phyloP scores from a whole-genome alignment of 2,113 vertebrate genomes.

The Oxyura jamaicensis region DNA sequence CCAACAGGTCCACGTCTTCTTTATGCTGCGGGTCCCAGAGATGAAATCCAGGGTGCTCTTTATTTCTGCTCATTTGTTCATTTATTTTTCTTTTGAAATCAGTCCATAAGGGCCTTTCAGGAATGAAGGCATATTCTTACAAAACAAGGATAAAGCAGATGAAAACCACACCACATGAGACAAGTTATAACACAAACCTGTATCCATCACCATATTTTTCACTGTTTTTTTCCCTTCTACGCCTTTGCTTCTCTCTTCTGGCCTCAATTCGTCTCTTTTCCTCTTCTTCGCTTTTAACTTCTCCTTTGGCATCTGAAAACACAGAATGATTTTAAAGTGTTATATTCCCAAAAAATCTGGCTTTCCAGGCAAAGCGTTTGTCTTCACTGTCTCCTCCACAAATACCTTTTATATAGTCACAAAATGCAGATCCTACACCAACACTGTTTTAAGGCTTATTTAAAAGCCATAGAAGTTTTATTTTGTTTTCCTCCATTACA shows the following conservation, averaged over 20 bases:
- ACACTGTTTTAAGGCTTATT: not conserved
- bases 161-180: not conserved
- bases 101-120: not conserved
- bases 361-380: not conserved
- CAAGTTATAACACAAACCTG: slow-evolving; percentile 76
- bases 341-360: not conserved
- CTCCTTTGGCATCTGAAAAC: slow-evolving; percentile 76
- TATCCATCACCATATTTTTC: slow-evolving; percentile 88
- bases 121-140: not conserved
- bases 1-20: not conserved
- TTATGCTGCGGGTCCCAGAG: not conserved
- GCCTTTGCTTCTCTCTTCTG: slow-evolving; percentile 84
- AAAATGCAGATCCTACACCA: not conserved
- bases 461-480: not conserved
- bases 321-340: not conserved
- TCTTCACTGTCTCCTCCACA: not conserved
- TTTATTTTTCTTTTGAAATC: not conserved
- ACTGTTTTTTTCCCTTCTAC: slow-evolving; percentile 87
- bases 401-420: not conserved
- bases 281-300: slow-evolving; percentile 81
- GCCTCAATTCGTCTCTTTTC: slow-evolving; percentile 84
- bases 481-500: not conserved
- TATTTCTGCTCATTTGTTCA: not conserved
- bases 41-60: not conserved
- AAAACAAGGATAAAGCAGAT: not conserved